Evolutionary conservation across 2,888 invertebrate genomes (phyloP).

Genomic region (Clanis bilineata): DNA sequence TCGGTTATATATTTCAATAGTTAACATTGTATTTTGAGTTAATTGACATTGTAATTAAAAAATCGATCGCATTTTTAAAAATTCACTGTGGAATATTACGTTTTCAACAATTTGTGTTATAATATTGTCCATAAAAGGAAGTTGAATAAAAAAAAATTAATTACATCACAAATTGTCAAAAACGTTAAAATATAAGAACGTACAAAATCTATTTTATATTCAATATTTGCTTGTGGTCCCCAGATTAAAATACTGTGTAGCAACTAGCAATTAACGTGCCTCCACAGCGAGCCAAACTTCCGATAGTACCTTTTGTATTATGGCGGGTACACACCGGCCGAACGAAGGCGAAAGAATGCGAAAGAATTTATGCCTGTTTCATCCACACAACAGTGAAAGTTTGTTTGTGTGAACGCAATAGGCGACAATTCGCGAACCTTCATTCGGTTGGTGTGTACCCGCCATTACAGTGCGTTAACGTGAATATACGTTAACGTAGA

Average conservation of each 20-base stretch:
- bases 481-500: too few relatives aligned
- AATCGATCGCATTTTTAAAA: not conserved
- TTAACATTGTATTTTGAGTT: not conserved
- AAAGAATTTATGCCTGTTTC: too few relatives aligned
- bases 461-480: too few relatives aligned
- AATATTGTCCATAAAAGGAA: not conserved
- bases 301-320: not conserved
- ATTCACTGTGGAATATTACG: not conserved
- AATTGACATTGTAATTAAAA: not conserved
- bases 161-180: not conserved
- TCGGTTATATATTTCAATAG: not conserved
- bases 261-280: slow-evolving; percentile 29
- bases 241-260: slow-evolving; percentile 39
- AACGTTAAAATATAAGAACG: slow-evolving; percentile 18
- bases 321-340: not conserved
- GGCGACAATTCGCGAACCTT: too few relatives aligned
- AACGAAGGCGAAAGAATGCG: too few relatives aligned
- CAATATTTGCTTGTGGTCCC: slow-evolving; percentile 37
- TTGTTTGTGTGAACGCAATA: too few relatives aligned
- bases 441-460: too few relatives aligned
- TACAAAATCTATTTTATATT: slow-evolving; percentile 27
- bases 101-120: not conserved
- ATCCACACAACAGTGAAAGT: too few relatives aligned
- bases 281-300: not conserved
- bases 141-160: not conserved